Conservation (phyloP, 1,140 invertebrate genomes). For the Ceratina japonica region DNA sequence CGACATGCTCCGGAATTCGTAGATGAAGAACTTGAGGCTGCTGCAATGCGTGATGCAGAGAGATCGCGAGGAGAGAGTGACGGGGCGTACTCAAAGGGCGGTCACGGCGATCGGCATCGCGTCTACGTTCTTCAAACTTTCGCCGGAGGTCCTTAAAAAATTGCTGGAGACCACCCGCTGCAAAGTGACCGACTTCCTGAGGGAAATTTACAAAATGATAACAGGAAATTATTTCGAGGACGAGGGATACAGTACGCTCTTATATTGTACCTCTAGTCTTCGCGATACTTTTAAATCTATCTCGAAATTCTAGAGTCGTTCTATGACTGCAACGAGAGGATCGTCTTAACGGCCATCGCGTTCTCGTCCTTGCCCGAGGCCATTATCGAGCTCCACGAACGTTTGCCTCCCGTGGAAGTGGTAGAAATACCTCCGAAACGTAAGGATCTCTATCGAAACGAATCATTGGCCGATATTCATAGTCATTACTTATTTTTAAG, state of each 20-base stretch:
- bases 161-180: slow-evolving; percentile 58
- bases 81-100: slow-evolving; percentile 60
- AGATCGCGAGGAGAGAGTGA: slow-evolving; percentile 68
- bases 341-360: slow-evolving; percentile 74
- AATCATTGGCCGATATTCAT: too few relatives aligned
- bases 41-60: slow-evolving; percentile 66
- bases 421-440: slow-evolving; percentile 65
- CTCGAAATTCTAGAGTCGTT: slow-evolving; percentile 60
- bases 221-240: slow-evolving; percentile 72
- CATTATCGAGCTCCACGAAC: slow-evolving; percentile 67
- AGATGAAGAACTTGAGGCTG: slow-evolving; percentile 62
- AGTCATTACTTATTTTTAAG: too few relatives aligned
- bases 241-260: slow-evolving; percentile 68
- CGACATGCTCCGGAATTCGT: slow-evolving; percentile 38
- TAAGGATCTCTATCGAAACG: slow-evolving; percentile 43
- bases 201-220: slow-evolving; percentile 71
- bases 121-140: slow-evolving; percentile 67
- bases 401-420: slow-evolving; percentile 61
- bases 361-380: slow-evolving; percentile 72
- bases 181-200: slow-evolving; percentile 68
- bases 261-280: background rate
- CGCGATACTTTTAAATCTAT: slow-evolving; percentile 2
- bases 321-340: slow-evolving; percentile 72
- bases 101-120: slow-evolving; percentile 69
- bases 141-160: slow-evolving; percentile 59